Evolutionary conservation across 2,797 vertebrate species (phyloP).

Genomic region (Lagorchestes hirsutus): DNA sequence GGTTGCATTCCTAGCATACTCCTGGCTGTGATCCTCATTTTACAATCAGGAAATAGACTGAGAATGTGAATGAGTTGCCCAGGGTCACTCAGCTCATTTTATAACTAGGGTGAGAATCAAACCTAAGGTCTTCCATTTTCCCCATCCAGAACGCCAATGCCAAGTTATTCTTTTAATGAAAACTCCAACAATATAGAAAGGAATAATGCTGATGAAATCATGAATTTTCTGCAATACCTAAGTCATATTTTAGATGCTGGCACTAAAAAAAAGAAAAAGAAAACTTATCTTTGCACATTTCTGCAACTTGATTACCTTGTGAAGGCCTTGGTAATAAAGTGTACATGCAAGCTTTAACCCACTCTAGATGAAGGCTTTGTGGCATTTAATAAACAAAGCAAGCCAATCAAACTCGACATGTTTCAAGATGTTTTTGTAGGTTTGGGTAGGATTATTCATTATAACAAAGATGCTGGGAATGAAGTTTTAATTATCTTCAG

Average conservation of each 20-base stretch:
- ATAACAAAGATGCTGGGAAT: conserved; percentile 59
- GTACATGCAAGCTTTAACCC: conserved; percentile 28
- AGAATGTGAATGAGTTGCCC: background rate
- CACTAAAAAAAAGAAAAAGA: conserved; percentile 13
- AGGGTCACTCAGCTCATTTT: background rate
- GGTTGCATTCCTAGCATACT: background rate
- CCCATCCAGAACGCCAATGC: background rate
- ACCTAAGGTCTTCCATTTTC: background rate
- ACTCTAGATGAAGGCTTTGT: background rate
- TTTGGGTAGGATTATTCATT: conserved; percentile 73
- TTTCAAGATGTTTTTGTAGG: conserved; percentile 63
- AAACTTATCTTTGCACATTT: background rate
- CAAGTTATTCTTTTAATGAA: background rate
- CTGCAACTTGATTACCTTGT: background rate
- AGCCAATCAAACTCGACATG: conserved; percentile 52
- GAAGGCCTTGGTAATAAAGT: conserved; percentile 26
- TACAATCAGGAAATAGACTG: background rate
- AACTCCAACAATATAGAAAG: background rate
- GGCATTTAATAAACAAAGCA: conserved; percentile 59
- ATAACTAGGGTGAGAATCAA: background rate
- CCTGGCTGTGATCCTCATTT: background rate
- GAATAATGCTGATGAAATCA: background rate
- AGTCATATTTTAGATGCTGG: background rate
- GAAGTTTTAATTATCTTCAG: conserved; percentile 69
- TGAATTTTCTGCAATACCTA: conserved; percentile 17